These are phyloP conservation scores for Aradophagus sp. DNA, from an alignment of 1,140 invertebrate species.

Conservation along the genomic window DNA sequence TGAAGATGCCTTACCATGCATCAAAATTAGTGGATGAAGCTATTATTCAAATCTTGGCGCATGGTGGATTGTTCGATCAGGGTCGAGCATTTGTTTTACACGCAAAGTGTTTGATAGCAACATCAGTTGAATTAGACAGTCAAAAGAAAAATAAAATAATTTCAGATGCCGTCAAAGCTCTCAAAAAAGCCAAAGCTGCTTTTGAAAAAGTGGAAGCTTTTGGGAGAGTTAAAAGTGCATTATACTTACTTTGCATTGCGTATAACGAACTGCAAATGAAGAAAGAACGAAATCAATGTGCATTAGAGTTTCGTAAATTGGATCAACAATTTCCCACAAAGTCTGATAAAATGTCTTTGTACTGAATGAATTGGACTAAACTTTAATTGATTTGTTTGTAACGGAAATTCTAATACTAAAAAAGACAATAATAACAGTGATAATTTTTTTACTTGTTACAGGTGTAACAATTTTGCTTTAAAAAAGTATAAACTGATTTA, in stretches of 20 bases:
- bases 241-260: conserved; percentile 79
- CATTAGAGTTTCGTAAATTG: conserved; percentile 81
- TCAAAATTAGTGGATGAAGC: conserved; percentile 81
- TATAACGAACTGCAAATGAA: conserved; percentile 81
- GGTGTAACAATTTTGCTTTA: too few relatives aligned
- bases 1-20: conserved; percentile 84
- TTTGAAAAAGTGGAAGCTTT: conserved; percentile 85
- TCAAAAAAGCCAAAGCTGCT: conserved; percentile 80
- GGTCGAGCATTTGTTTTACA: conserved; percentile 80
- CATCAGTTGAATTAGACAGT: conserved; percentile 69
- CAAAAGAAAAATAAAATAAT: conserved; percentile 76
- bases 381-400: too few relatives aligned
- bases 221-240: conserved; percentile 81
- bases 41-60: conserved; percentile 83
- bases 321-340: conserved; percentile 79
- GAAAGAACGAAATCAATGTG: conserved; percentile 82
- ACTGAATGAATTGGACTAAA: too few relatives aligned
- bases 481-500: too few relatives aligned
- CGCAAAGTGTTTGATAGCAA: conserved; percentile 82
- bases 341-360: conserved; percentile 59
- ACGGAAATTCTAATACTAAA: too few relatives aligned
- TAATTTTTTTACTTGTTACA: too few relatives aligned
- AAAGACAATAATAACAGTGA: background rate
- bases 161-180: conserved; percentile 78
- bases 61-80: conserved; percentile 87